Evolutionary conservation across 2,888 invertebrate genomes (phyloP).

Genomic region (Meghimatium bilineatum): DNA sequence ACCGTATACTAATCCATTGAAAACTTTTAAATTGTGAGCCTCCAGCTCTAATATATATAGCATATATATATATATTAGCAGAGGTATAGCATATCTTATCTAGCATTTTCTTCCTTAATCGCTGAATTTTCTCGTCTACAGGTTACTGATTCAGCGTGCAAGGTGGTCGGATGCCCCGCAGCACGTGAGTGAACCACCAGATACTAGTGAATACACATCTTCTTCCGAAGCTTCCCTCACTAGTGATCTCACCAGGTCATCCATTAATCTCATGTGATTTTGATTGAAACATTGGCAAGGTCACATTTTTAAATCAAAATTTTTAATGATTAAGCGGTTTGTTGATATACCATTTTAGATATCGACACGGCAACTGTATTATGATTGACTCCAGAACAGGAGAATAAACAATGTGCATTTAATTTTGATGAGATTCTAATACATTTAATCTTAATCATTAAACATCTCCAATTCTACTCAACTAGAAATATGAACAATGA

Average conservation of each 20-base stretch:
- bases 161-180: conserved; percentile 54
- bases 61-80: no score
- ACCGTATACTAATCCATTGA: no score
- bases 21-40: no score
- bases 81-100: no score
- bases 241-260: conserved; percentile 53
- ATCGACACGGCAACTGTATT: not conserved
- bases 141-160: conserved; percentile 51
- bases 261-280: conserved; percentile 42
- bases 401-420: not conserved
- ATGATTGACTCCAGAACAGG: not conserved
- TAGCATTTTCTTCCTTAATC: no score
- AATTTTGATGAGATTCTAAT: not conserved
- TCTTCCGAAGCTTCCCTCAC: conserved; percentile 53
- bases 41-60: no score
- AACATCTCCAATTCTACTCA: not conserved
- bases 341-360: not conserved
- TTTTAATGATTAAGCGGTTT: not conserved
- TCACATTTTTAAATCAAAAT: not conserved
- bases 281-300: not conserved
- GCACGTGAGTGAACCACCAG: conserved; percentile 54
- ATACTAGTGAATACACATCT: conserved; percentile 52
- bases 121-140: conserved; percentile 27
- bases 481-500: not conserved
- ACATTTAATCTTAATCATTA: not conserved